Percentiles rank a stretch among this genome's conserved stretches.
phyloP scores from a whole-genome alignment of 2,113 vertebrate species.

The Symphodus melops region DNA sequence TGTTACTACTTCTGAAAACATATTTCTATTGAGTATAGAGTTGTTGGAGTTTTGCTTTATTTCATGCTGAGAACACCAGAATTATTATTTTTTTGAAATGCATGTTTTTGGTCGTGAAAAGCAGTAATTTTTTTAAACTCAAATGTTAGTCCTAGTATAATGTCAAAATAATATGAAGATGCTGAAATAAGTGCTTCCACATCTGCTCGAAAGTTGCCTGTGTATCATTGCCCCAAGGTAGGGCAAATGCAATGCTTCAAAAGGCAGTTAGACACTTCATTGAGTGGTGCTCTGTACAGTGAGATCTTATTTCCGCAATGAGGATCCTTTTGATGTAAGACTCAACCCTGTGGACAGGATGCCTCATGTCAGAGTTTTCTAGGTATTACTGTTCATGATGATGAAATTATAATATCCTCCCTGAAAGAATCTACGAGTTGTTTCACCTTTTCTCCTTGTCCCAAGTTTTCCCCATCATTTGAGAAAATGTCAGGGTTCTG shows the following conservation, averaged over 20 bases:
- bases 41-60: no score
- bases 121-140: no score
- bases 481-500: background rate
- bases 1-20: no score
- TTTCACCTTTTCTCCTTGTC: slow-evolving; percentile 29
- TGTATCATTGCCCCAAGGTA: slow-evolving; percentile 42
- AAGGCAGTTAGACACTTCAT: slow-evolving; percentile 9
- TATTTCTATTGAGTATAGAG: no score
- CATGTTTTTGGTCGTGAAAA: no score
- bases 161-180: no score
- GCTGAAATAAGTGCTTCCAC: slow-evolving; percentile 8
- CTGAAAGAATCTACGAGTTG: slow-evolving; percentile 6
- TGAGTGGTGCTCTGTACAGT: slow-evolving; percentile 14
- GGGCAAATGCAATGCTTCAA: slow-evolving; percentile 37
- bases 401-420: slow-evolving; percentile 29
- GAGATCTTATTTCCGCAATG: slow-evolving; percentile 20
- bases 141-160: no score
- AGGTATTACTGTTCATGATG: slow-evolving; percentile 37
- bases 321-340: slow-evolving; percentile 38
- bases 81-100: no score
- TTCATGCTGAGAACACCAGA: no score
- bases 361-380: slow-evolving; percentile 18
- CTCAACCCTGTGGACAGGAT: slow-evolving; percentile 28
- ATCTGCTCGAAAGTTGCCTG: background rate
- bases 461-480: background rate